Evolutionary conservation across 2,888 invertebrate genomes (phyloP), one percentile per base, ranked within the genome.

Genomic region (Melieria crassipennis): DNA sequence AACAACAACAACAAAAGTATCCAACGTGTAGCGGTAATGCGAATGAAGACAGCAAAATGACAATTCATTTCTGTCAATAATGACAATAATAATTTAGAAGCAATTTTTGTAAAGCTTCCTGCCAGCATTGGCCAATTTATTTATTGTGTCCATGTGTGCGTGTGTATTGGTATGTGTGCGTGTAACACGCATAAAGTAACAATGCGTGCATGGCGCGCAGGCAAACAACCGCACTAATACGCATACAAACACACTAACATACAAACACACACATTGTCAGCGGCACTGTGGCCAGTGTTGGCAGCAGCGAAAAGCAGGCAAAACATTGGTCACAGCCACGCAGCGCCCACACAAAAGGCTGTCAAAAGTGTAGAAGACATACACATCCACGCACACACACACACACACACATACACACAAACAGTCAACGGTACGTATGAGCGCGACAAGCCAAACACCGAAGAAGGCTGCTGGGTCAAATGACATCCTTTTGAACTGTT

Each of bases 11-110:
- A 56, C 65, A 56, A 65, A 65, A 65, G 30, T 30, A 30, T 30
- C 30, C 30, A 30, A 30, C 30, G 30, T 65, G 47, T 57, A 11
- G 56, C 56, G 45, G 16, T 64, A 56, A 56, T 47, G 65, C 58
- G 58, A 45, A 50, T 50, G 42, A 69, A 52, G 61, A 13, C 61
- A 62, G 42, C 77, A 78, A 80, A 79, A 80, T 77, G 79, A 77
- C 80, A 77, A 82, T 80, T 79, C 81, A 80, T 79, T 81, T 78
- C 77, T 79, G 78, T 80, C 82, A 81, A 82, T 81, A 82, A 81
- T 78, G 82, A 76, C 82, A 81, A 79, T 80, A 81, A 81, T 79
- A 79, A 81, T 81, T 81, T 79, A 76, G 78, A 75, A 79, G 78
- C 77, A 79, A 79, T 79, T 81, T 82, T 80, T 78, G 74, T 76